phyloP scores from a whole-genome alignment of 37 sponge, comb jelly and placozoan species.

The Halichondria panicea region DNA sequence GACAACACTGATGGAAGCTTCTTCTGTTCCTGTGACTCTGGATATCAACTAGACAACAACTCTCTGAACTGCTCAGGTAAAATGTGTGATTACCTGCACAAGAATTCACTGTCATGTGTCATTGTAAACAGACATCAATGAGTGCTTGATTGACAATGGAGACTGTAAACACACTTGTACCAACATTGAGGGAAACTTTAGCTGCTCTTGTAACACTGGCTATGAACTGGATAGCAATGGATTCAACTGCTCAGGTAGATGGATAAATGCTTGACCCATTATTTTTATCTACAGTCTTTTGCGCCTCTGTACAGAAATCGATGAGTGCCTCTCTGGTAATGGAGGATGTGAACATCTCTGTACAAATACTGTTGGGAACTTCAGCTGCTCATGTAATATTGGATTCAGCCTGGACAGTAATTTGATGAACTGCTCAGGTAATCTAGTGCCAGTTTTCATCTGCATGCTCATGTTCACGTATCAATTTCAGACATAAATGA shows the following conservation, averaged over 20 bases:
- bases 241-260: slow-evolving; percentile 22
- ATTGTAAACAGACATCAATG: slow-evolving; percentile 32
- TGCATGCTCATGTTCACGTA: too few relatives aligned
- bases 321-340: too few relatives aligned
- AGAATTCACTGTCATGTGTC: neutral
- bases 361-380: too few relatives aligned
- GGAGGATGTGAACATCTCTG: too few relatives aligned
- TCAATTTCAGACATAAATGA: too few relatives aligned
- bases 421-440: too few relatives aligned
- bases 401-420: too few relatives aligned
- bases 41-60: slow-evolving; percentile 4
- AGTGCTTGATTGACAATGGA: slow-evolving; percentile 22
- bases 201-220: slow-evolving; percentile 33
- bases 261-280: too few relatives aligned
- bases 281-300: too few relatives aligned
- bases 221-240: slow-evolving; percentile 20
- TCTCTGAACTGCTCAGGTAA: slow-evolving; percentile 34
- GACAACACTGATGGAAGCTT: slow-evolving; percentile 44
- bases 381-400: too few relatives aligned
- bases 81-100: neutral
- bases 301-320: too few relatives aligned
- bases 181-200: slow-evolving; percentile 45
- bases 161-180: slow-evolving; percentile 24
- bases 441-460: too few relatives aligned
- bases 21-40: slow-evolving; percentile 13